These are phyloP conservation scores for Nasalis larvatus DNA, from an alignment of 2,113 vertebrate species.

Conservation along the genomic window DNA sequence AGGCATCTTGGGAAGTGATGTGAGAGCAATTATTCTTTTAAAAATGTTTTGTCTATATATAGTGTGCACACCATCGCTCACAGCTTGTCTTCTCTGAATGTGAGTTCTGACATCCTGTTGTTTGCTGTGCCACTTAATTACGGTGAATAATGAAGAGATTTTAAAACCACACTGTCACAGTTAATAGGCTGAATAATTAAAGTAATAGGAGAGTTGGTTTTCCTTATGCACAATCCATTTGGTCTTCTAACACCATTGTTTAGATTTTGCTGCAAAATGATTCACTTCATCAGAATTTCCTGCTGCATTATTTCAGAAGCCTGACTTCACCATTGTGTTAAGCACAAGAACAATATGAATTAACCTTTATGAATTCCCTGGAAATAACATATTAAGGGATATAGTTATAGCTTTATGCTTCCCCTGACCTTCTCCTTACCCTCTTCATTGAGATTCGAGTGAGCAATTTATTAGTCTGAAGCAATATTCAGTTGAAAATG, in stretches of 20 bases:
- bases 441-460: rapidly evolving
- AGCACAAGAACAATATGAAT: neutral
- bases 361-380: neutral
- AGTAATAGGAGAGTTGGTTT: neutral
- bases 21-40: constrained; percentile 18
- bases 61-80: neutral
- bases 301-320: neutral
- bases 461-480: neutral
- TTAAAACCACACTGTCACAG: neutral
- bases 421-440: neutral
- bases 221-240: neutral
- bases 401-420: neutral
- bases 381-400: neutral
- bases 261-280: neutral
- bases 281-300: neutral
- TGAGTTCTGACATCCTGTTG: constrained; percentile 11
- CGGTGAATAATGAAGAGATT: constrained; percentile 49
- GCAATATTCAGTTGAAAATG: neutral
- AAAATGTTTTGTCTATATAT: neutral
- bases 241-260: neutral
- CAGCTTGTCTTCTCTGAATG: neutral
- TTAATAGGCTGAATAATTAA: constrained; percentile 59
- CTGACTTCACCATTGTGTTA: neutral
- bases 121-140: constrained; percentile 4
- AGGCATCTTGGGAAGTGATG: neutral